Evolutionary conservation across 2,113 vertebrate species (phyloP).

Genomic region (Chamaea fasciata): DNA sequence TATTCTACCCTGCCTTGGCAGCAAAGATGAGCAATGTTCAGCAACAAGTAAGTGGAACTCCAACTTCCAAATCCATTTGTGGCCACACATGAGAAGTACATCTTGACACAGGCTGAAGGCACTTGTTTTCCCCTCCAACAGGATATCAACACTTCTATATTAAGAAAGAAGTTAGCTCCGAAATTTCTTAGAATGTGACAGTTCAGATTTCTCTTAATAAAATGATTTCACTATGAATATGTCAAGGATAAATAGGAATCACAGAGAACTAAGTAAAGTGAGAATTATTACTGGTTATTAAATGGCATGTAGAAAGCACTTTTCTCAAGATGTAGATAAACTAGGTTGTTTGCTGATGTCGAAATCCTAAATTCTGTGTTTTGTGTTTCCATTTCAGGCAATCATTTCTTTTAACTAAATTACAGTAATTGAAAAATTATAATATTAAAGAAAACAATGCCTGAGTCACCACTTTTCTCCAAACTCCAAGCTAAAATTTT

Average conservation of each 20-base stretch:
- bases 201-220: neutral
- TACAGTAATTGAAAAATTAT: neutral
- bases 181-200: neutral
- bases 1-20: neutral
- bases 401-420: neutral
- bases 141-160: neutral
- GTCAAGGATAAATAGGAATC: neutral
- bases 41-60: neutral
- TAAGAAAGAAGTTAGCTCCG: neutral
- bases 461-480: neutral
- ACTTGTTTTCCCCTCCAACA: neutral
- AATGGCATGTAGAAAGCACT: neutral
- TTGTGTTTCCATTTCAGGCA: neutral
- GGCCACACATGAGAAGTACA: neutral
- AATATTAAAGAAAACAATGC: neutral
- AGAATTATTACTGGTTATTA: neutral
- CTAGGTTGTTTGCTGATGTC: neutral
- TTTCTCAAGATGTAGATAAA: neutral
- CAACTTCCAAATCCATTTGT: neutral
- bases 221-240: neutral
- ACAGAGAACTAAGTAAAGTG: neutral
- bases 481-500: neutral
- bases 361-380: neutral
- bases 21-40: neutral
- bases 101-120: neutral